Conservation (phyloP, 1,140 invertebrate species). For the Halyomorpha halys region DNA sequence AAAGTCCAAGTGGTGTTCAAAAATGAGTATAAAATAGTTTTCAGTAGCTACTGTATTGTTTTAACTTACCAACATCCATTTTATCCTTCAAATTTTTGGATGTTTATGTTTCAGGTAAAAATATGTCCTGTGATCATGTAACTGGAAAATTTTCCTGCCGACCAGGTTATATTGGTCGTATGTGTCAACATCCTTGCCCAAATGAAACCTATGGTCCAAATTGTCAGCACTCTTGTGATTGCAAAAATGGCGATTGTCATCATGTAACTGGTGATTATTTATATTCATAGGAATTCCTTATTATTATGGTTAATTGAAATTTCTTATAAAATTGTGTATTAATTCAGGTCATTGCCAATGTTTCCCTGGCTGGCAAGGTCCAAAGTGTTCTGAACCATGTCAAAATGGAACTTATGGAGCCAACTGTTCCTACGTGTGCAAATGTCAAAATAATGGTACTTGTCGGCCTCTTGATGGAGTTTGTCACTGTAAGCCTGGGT, state of each 20-base stretch:
- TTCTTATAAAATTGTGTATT: constrained; percentile 8
- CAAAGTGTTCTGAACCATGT: constrained; percentile 69
- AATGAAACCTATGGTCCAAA: constrained; percentile 59
- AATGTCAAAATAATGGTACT: constrained; percentile 65
- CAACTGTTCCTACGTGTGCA: constrained; percentile 74
- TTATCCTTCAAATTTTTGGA: too few species aligned
- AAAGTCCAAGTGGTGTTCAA: too few species aligned
- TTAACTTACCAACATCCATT: too few species aligned
- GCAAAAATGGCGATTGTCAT: constrained; percentile 83
- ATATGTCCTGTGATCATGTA: constrained; percentile 74
- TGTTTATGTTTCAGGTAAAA: constrained; percentile 37
- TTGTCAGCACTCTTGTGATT: constrained; percentile 70
- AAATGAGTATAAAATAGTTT: too few species aligned
- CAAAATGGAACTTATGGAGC: constrained; percentile 70
- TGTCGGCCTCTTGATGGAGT: constrained; percentile 72
- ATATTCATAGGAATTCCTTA: constrained; percentile 31
- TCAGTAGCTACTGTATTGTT: too few species aligned
- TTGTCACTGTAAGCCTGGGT: constrained; percentile 67
- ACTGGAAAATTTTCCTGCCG: constrained; percentile 76
- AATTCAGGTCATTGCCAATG: constrained; percentile 56
- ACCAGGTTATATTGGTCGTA: constrained; percentile 69
- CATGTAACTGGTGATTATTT: constrained; percentile 60
- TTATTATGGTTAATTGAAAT: not conserved
- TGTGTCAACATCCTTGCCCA: constrained; percentile 76
- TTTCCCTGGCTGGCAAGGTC: constrained; percentile 69